Base-by-base conservation (phyloP, 2,113 vertebrate genomes). In the Oncorhynchus mykiss region DNA sequence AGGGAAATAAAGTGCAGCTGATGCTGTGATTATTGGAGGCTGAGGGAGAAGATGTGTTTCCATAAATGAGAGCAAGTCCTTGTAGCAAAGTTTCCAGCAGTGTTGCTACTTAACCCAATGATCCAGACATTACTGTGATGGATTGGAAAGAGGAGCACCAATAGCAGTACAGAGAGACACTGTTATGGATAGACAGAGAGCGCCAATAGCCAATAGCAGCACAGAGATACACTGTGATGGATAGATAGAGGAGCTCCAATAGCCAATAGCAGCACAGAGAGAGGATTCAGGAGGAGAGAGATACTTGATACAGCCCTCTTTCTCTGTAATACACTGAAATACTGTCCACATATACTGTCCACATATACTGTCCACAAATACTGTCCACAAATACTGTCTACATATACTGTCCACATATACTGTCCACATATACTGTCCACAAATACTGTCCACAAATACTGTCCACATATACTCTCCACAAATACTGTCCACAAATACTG, bases 1-100 rank as follows among this genome's bases (percentile, higher is more conserved):
- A 66, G 39, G 13, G 49, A 34, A 65, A 79, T 77, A 78, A 86
- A 84, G 72, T 73, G 70, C 77, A 80, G 68, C 72, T 76, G 73
- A 84, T 72, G 74, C 76, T 49, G 70, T 77, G 78, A 81, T 74
- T 73, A 82, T 76, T 79, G 78, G 72, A 82, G 74, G 12, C 11
- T 16, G 22, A 66, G 73, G 20, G 29, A 62, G 59, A 75, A 77
- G 71, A 39, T 70, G 24, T 69, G 70, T 45, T 59, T 72, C 67
- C 57, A 24, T 20, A 70, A 69, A 74, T 29, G 67, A 78, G n/a
- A 13, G 66, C 11, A 64, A 34, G 25, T 72, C 29, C 71, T 9
- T 45, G 48, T 29, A 31, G 27, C 67, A 54, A 1, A 45, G 75
- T 67, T 64, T 27, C 54, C 51, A 31, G 60, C 64, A 51, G 62